Percentiles rank a stretch among this genome's conserved stretches.
Evolutionary conservation across 1,140 invertebrate genomes (phyloP).

Genomic region (Aphaenogaster floridana): DNA sequence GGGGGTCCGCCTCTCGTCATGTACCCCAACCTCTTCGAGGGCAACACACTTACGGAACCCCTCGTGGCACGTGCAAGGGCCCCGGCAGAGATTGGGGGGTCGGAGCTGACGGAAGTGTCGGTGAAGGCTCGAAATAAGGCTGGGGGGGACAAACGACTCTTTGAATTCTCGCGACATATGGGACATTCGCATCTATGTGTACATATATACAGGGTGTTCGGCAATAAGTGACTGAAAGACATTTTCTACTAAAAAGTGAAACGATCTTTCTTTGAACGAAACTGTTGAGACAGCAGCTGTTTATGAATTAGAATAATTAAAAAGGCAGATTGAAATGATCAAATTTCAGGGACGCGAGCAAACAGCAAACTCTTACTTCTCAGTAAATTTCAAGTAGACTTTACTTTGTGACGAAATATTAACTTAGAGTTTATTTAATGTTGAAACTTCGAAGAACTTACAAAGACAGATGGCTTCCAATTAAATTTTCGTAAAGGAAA

Average conservation of each 20-base stretch:
- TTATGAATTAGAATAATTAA: slow-evolving; percentile 20
- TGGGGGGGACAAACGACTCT: slow-evolving; percentile 49
- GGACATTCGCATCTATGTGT: slow-evolving; percentile 46
- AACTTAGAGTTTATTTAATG: slow-evolving; percentile 19
- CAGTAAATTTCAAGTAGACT: background rate
- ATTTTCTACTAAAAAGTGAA: background rate
- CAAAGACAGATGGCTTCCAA: background rate
- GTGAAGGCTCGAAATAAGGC: slow-evolving; percentile 55
- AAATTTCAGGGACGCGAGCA: background rate
- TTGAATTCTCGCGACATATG: slow-evolving; percentile 56
- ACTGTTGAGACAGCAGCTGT: background rate
- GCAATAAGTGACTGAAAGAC: background rate
- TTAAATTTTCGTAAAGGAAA: slow-evolving; percentile 2
- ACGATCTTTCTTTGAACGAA: background rate
- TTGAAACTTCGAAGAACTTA: background rate
- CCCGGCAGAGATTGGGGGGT: slow-evolving; percentile 39
- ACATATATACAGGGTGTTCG: slow-evolving; percentile 42
- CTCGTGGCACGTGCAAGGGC: slow-evolving; percentile 29
- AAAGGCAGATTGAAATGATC: background rate
- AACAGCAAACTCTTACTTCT: background rate
- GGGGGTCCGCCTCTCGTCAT: slow-evolving; percentile 48
- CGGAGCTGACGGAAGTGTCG: slow-evolving; percentile 36
- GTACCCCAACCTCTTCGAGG: slow-evolving; percentile 44
- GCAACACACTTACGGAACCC: slow-evolving; percentile 38
- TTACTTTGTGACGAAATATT: slow-evolving; percentile 17